Percentiles rank a stretch among this genome's conserved stretches.
Evolutionary conservation across 2,113 vertebrate genomes (phyloP).

Genomic region (Mastomys coucha): DNA sequence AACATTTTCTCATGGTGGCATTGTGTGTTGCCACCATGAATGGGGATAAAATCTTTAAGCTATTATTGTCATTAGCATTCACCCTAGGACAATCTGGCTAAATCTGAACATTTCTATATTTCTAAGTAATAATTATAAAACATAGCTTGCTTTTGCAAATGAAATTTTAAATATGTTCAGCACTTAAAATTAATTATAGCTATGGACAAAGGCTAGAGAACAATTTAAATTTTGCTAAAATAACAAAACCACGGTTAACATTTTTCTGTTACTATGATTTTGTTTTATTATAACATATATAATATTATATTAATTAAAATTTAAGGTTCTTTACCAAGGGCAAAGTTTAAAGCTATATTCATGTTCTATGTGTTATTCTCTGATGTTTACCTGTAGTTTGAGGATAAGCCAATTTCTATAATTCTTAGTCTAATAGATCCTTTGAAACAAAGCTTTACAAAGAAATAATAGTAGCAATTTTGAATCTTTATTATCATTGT

Average conservation of each 20-base stretch:
- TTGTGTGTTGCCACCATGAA: background rate
- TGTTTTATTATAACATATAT: conserved; percentile 5
- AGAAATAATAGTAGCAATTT: background rate
- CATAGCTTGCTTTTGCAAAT: background rate
- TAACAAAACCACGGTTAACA: background rate
- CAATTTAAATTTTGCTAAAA: background rate
- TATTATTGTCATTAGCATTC: background rate
- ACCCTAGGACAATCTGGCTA: background rate
- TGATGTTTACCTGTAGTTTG: background rate
- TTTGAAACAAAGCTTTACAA: background rate
- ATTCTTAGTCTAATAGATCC: background rate
- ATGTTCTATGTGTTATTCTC: background rate
- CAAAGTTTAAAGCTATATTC: background rate
- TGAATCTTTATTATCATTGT: background rate
- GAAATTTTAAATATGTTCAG: background rate
- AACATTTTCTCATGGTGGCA: background rate
- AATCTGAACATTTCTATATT: conserved; percentile 9
- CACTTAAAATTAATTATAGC: conserved; percentile 46
- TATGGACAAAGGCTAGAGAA: background rate
- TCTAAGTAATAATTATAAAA: background rate
- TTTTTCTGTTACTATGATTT: background rate
- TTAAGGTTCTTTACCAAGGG: background rate
- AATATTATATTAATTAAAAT: background rate
- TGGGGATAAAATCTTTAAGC: conserved; percentile 25
- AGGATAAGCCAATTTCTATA: background rate